Evolutionary conservation across 2,113 vertebrate species (phyloP).

Genomic region (Cacatua alba): DNA sequence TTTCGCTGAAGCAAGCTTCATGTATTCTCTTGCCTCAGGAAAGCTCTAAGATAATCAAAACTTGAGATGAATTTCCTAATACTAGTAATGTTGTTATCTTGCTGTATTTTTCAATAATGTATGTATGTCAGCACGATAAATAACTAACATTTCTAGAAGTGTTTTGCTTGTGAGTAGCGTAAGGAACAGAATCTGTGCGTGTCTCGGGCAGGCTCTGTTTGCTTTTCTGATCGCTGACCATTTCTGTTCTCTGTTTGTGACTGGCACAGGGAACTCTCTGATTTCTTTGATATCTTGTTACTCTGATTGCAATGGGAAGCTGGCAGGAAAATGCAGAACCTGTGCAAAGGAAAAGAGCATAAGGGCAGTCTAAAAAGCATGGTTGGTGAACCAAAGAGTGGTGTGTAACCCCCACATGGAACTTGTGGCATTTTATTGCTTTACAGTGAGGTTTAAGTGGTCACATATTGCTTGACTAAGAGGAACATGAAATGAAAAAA

Average conservation of each 20-base stretch:
- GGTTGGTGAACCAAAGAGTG: neutral
- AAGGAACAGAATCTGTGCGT: neutral
- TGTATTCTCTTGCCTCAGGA: slow-evolving; percentile 26
- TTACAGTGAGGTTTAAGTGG: neutral
- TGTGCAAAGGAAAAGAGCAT: neutral
- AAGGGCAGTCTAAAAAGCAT: neutral
- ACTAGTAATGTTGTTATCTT: neutral
- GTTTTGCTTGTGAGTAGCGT: neutral
- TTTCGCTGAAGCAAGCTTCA: neutral
- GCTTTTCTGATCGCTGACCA: neutral
- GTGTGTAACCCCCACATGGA: neutral
- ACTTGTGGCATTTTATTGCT: neutral
- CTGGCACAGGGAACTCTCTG: neutral
- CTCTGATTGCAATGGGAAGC: neutral
- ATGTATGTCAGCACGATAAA: neutral
- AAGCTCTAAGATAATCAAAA: neutral
- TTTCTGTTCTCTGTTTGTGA: neutral
- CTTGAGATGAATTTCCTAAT: neutral
- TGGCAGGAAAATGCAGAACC: neutral
- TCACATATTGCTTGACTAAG: neutral
- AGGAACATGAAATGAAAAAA: neutral
- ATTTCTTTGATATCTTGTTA: neutral
- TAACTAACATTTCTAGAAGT: neutral
- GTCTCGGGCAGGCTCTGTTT: neutral
- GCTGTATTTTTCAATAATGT: neutral